Evolutionary conservation across 2,888 invertebrate species (phyloP), one percentile per base, ranked within the genome.

Genomic region (Drosophila peninsularis): DNA sequence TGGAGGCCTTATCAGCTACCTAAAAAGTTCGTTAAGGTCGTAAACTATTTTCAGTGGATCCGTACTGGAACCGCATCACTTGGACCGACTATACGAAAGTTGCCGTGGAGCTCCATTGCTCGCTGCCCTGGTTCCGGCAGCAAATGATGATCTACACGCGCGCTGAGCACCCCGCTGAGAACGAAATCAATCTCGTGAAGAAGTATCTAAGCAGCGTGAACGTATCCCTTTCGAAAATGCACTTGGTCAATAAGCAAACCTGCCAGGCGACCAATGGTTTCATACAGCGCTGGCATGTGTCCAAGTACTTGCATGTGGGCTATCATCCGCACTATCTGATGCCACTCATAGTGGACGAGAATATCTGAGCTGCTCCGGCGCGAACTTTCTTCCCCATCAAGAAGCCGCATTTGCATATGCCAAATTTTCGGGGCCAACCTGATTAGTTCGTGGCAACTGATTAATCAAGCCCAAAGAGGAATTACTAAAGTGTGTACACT

Each of bases 341-440:
- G 58, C 82, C 82, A 10, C 56, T 83, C 62, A 63, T 71, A 7
- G 7, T 66, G 6, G 73, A 81, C 52, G 10, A 55, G 45, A 63
- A 78, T 60, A 69, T 85, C 39, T 80, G 44, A 62, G 37, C 36
- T 24, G 37, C 53, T 53, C 50, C 44, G 19, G 41, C 47, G 41
- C 47, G 13, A 80, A 82, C 82, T 82, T 85, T 82, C 82, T 84
- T 82, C 71, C 17, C 14, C 44, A 52, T 41, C 58, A 34, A 36
- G 5, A 9, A 13, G 21, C 5, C 14, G 11, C 55, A 85, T 82
- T 85, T 71, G 70, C 86, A 85, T 85, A 80, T 85, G 86, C 78
- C 58, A 68, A 70, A 36, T 64, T 58, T 63, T 27, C n/a, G 53
- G 55, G 50, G 65, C 37, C 69, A 68, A 66, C 71, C 75, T 66